These are phyloP conservation scores for Taurulus bubalis DNA, from an alignment of 2,113 vertebrate species.

Conservation along the genomic window DNA sequence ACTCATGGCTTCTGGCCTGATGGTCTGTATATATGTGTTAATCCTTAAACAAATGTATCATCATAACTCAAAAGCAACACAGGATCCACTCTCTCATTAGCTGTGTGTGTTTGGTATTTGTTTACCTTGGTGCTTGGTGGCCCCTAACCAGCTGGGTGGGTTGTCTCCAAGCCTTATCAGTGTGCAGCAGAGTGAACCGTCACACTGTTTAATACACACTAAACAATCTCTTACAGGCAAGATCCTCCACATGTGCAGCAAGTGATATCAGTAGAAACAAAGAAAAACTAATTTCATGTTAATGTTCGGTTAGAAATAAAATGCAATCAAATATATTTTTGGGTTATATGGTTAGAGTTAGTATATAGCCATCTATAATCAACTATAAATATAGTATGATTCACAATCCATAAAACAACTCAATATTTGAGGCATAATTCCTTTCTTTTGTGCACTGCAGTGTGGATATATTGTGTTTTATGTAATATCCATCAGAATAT, in stretches of 20 bases:
- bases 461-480: slow-evolving; percentile 6
- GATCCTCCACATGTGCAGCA: slow-evolving; percentile 5
- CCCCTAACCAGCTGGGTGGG: slow-evolving; percentile 51
- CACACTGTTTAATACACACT: slow-evolving; percentile 5
- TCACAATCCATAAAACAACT: slow-evolving; percentile 16
- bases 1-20: slow-evolving; percentile 63
- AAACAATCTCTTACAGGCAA: slow-evolving; percentile 20
- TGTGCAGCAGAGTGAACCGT: slow-evolving; percentile 13
- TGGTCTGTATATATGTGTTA: slow-evolving; percentile 47
- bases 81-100: slow-evolving; percentile 21
- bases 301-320: background rate
- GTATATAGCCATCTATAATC: background rate
- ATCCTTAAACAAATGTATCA: slow-evolving; percentile 53
- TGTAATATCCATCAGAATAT: background rate
- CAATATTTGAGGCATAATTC: background rate
- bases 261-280: background rate
- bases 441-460: background rate
- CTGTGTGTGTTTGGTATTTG: slow-evolving; percentile 41
- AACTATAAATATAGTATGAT: background rate
- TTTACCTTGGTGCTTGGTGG: slow-evolving; percentile 50
- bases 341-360: background rate
- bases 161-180: slow-evolving; percentile 50
- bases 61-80: slow-evolving; percentile 9
- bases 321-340: background rate
- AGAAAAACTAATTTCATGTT: background rate